Conservation (phyloP, 2,113 vertebrate genomes). For the Larimichthys polyactis region DNA sequence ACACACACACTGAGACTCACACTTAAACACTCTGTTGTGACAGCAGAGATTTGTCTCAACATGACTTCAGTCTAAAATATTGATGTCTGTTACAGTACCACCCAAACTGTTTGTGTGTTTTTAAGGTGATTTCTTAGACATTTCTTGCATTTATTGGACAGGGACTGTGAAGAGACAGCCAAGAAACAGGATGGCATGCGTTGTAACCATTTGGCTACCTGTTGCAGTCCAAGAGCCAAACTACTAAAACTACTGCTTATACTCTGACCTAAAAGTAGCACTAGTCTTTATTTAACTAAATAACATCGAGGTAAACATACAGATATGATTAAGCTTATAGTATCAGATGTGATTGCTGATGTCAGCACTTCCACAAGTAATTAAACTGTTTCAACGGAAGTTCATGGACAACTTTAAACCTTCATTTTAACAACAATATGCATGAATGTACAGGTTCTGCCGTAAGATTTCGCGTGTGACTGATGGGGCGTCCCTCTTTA, state of each 20-base stretch:
- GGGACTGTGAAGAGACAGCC: no score
- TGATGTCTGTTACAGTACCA: not conserved
- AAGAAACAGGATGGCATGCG: no score
- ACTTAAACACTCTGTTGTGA: slow-evolving; percentile 1
- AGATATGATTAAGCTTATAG: not conserved
- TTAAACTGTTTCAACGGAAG: no score
- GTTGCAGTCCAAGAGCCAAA: no score
- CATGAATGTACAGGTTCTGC: no score
- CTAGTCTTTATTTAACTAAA: no score
- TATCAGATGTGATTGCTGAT: not conserved
- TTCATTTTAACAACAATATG: slow-evolving; percentile 53
- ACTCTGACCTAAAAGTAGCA: no score
- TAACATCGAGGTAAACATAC: not conserved
- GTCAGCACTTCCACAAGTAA: not conserved
- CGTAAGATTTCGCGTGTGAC: no score
- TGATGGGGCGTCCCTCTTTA: no score
- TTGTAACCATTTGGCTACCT: no score
- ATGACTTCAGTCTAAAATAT: slow-evolving; percentile 7
- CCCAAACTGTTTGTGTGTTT: not conserved
- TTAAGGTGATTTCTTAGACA: not conserved
- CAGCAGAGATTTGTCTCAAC: slow-evolving; percentile 13
- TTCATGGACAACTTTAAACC: slow-evolving; percentile 46
- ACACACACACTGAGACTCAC: not conserved
- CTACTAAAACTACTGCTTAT: no score
- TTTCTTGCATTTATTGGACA: no score